These are phyloP conservation scores for Meteorus colon DNA, from an alignment of 2,888 invertebrate genomes.

Conservation along the genomic window DNA sequence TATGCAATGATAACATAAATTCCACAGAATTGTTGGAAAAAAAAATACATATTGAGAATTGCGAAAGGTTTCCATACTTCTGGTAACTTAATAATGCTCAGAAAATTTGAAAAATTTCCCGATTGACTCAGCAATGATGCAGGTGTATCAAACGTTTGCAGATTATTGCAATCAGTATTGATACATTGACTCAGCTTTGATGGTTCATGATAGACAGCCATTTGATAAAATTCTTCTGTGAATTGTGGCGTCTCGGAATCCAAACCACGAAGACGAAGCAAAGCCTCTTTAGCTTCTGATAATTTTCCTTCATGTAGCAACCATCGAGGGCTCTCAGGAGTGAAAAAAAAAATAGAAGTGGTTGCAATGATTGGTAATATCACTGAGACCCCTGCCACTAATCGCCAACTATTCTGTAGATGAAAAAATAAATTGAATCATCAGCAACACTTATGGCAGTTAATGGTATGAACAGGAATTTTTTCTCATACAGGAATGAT, in stretches of 20 bases:
- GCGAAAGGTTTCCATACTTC: constrained; percentile 58
- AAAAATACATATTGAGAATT: constrained; percentile 52
- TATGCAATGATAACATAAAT: constrained; percentile 54
- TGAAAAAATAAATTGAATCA: constrained; percentile 20
- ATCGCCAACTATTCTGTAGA: constrained; percentile 67
- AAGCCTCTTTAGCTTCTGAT: constrained; percentile 70
- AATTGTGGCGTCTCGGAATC: constrained; percentile 50
- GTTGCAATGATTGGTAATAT: constrained; percentile 68
- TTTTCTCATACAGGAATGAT: constrained; percentile 65
- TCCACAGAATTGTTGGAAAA: constrained; percentile 57
- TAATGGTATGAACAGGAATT: background rate
- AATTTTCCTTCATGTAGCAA: constrained; percentile 70
- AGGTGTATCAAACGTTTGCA: background rate
- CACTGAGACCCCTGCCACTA: constrained; percentile 65
- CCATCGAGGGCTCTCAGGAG: constrained; percentile 76
- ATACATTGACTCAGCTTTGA: constrained; percentile 41
- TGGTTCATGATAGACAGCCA: constrained; percentile 49
- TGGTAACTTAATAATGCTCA: constrained; percentile 40
- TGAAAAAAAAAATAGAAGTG: constrained; percentile 64
- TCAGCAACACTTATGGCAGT: too few relatives aligned
- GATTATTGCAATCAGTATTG: background rate
- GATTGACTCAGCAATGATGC: background rate
- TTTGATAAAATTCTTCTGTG: constrained; percentile 51
- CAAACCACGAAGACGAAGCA: constrained; percentile 69
- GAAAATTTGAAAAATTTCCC: constrained; percentile 40